These are phyloP conservation scores for Leptinotarsa haldemani DNA, from an alignment of 2,888 invertebrate species.

Conservation along the genomic window DNA sequence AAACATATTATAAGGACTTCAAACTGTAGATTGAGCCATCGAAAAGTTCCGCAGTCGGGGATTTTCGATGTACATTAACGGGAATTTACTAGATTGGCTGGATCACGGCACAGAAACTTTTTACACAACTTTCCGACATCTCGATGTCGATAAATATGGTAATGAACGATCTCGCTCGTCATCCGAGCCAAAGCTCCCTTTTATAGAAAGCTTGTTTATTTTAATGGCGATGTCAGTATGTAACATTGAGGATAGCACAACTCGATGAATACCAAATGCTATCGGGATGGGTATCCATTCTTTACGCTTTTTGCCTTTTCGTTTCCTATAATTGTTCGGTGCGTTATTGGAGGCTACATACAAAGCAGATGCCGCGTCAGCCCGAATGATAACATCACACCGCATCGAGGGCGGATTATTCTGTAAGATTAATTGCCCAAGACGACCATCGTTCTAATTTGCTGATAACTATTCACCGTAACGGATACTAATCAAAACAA, in stretches of 20 bases:
- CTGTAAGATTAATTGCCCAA: constrained; percentile 52
- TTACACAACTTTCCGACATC: constrained; percentile 51
- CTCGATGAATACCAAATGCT: constrained; percentile 45
- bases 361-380: constrained; percentile 44
- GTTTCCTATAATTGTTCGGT: constrained; percentile 35
- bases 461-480: constrained; percentile 38
- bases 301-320: constrained; percentile 36
- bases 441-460: constrained; percentile 50
- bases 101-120: constrained; percentile 57
- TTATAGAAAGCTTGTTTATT: constrained; percentile 57
- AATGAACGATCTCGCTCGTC: constrained; percentile 56
- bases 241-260: constrained; percentile 38
- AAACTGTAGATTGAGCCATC: constrained; percentile 54
- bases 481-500: constrained; percentile 34
- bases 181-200: constrained; percentile 52
- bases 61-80: constrained; percentile 56
- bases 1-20: constrained; percentile 58
- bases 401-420: constrained; percentile 46
- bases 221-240: constrained; percentile 52
- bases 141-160: constrained; percentile 60
- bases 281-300: constrained; percentile 31
- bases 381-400: constrained; percentile 40
- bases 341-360: constrained; percentile 30
- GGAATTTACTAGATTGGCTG: constrained; percentile 58
- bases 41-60: constrained; percentile 50